These are phyloP conservation scores for Epicampocera succincta DNA, from an alignment of 2,888 invertebrate genomes.

Conservation along the genomic window DNA sequence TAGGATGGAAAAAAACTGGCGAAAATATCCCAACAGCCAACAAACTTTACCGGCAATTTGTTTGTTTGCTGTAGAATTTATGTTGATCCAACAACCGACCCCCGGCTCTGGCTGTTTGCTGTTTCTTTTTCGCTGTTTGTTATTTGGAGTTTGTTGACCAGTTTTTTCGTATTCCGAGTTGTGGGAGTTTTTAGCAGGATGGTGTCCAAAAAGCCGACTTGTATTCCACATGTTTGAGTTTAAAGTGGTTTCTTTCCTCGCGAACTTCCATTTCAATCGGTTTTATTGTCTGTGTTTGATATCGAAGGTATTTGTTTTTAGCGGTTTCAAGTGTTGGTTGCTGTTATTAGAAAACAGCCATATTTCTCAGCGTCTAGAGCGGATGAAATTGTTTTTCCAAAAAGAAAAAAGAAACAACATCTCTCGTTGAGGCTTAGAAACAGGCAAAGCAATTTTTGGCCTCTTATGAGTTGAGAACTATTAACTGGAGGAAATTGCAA, in stretches of 20 bases:
- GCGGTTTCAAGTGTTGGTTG: too few relatives aligned
- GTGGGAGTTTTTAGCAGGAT: not conserved
- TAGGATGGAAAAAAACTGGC: not conserved
- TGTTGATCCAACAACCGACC: constrained; percentile 16
- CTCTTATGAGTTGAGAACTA: too few relatives aligned
- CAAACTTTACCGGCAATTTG: constrained; percentile 16
- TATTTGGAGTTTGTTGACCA: constrained; percentile 37
- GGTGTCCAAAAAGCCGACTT: not conserved
- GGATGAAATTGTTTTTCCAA: too few relatives aligned
- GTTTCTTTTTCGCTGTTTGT: constrained; percentile 3
- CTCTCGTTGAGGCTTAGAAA: too few relatives aligned
- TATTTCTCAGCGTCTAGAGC: too few relatives aligned
- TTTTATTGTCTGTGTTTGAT: too few relatives aligned
- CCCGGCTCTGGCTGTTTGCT: not conserved
- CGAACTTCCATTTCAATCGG: constrained; percentile 9
- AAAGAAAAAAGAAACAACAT: too few relatives aligned
- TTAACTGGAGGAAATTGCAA: too few relatives aligned
- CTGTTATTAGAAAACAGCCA: too few relatives aligned
- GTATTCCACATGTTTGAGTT: not conserved
- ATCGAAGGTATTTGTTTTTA: too few relatives aligned
- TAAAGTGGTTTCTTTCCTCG: not conserved
- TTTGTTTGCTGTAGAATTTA: constrained; percentile 35
- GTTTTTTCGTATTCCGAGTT: constrained; percentile 28
- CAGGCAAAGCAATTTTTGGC: too few relatives aligned
- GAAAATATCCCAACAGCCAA: not conserved